Base-by-base conservation (phyloP, 2,113 vertebrate species). In the Hyla sarda region DNA sequence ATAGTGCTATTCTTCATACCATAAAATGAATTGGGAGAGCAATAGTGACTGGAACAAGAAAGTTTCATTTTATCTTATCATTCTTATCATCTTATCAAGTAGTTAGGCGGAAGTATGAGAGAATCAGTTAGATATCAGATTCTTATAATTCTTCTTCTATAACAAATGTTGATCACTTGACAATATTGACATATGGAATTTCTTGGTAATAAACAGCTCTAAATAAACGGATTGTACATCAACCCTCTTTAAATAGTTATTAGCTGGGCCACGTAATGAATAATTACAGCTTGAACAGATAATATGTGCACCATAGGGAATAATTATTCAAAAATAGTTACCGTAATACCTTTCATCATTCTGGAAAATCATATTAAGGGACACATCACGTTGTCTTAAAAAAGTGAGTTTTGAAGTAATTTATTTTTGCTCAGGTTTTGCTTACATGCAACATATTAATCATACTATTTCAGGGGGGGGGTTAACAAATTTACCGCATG, bases 1-100 rank as follows among this genome's bases (percentile, higher is more conserved):
- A 85, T 32, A 0, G 88, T 89, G 81, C 89, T 85, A 72, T 92
- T 92, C 58, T 37, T 54, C 14, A 30, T 34, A 71, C 17, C 23
- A 17, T 37, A 37, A 37, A 21, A 21, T 2, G 19, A 11, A 41
- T 21, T 37, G 11, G 19, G 17, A 71, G 32, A 11, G 32, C 65
- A 69, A 10, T 28, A 69, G 30, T 19, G 14, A 69, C 30, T 34
- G 14, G 28, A 69, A 16, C 17, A 71, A 69, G 65, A 34, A 8
- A 19, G 0, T 16, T 14, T 13, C 67, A 37, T 71, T 0, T 14
- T 23, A 2, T 10, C 0, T 14, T 23, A 2, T 10, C 0, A 71
- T 71, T 23, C 3, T 14, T 5, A 16, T 16, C 11, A 30, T 6
- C 11, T 2, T 30, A 21, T 32, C 8, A 67, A 19, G 6, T 3